phyloP scores from a whole-genome alignment of 2,888 invertebrate genomes.

The Acronicta psi region DNA sequence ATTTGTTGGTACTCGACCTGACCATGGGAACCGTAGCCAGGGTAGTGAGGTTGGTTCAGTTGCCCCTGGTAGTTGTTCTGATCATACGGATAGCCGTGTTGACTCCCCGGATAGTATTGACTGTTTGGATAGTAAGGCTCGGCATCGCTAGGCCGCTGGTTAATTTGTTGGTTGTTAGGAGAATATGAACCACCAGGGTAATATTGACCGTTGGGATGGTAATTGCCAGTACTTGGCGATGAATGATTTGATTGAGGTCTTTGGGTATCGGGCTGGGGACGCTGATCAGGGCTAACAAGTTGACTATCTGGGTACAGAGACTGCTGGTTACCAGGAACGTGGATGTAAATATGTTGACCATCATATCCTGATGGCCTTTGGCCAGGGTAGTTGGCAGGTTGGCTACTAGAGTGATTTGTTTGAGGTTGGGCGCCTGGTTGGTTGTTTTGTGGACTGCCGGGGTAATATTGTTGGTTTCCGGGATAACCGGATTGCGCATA shows the following conservation, averaged over 20 bases:
- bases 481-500: constrained; percentile 36
- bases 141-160: constrained; percentile 26
- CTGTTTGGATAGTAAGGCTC: constrained; percentile 37
- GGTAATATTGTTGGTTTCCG: constrained; percentile 33
- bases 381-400: constrained; percentile 7
- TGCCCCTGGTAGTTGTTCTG: constrained; percentile 4
- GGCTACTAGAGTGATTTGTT: constrained; percentile 12
- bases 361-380: constrained; percentile 32
- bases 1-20: constrained; percentile 38
- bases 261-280: constrained; percentile 21
- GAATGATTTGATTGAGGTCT: constrained; percentile 30
- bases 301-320: constrained; percentile 38
- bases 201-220: constrained; percentile 36
- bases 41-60: constrained; percentile 9
- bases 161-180: constrained; percentile 29
- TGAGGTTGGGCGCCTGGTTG: constrained; percentile 24
- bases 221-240: constrained; percentile 17
- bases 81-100: constrained; percentile 27
- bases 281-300: constrained; percentile 38
- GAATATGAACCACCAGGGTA: constrained; percentile 38
- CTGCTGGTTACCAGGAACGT: constrained; percentile 40
- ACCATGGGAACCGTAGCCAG: constrained; percentile 15
- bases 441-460: constrained; percentile 33
- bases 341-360: constrained; percentile 33
- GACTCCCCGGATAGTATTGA: constrained; percentile 28